Evolutionary conservation across 2,113 vertebrate genomes (phyloP).

Genomic region (Riparia riparia): DNA sequence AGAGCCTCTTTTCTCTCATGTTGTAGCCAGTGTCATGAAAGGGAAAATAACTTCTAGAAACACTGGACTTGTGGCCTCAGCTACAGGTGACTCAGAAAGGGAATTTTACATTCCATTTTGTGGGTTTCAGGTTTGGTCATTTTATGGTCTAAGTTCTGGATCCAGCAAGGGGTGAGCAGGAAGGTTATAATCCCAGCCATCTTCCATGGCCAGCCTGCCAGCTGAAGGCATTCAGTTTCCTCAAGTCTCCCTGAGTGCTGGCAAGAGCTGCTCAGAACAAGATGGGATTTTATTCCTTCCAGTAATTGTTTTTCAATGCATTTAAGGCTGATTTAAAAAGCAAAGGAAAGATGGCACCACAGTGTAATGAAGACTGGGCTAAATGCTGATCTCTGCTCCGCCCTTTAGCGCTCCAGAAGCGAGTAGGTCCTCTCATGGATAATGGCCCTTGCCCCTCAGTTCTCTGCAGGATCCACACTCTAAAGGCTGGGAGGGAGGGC

Average conservation of each 20-base stretch:
- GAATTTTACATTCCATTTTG: background rate
- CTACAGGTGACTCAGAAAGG: background rate
- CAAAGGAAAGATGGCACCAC: background rate
- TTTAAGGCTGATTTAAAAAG: background rate
- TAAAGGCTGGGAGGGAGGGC: background rate
- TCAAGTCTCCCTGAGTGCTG: background rate
- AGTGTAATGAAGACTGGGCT: background rate
- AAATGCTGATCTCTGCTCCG: background rate
- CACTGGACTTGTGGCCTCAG: background rate
- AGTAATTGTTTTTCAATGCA: background rate
- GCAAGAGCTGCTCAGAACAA: background rate
- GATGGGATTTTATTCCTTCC: background rate
- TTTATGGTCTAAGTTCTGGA: background rate
- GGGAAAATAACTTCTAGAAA: background rate
- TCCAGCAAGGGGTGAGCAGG: background rate
- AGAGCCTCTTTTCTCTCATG: background rate
- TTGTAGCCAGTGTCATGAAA: background rate
- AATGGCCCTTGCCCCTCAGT: background rate
- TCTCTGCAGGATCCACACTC: accelerated
- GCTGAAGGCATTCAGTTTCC: background rate
- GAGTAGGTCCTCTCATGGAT: background rate
- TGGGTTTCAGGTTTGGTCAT: background rate
- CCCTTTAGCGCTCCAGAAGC: background rate
- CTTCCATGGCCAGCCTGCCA: background rate
- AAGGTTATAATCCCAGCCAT: background rate